A percentile compares a stretch with the other conserved stretches of the same genome.
Conservation (phyloP, 1,140 invertebrate species). For the Cydia strobilella region DNA sequence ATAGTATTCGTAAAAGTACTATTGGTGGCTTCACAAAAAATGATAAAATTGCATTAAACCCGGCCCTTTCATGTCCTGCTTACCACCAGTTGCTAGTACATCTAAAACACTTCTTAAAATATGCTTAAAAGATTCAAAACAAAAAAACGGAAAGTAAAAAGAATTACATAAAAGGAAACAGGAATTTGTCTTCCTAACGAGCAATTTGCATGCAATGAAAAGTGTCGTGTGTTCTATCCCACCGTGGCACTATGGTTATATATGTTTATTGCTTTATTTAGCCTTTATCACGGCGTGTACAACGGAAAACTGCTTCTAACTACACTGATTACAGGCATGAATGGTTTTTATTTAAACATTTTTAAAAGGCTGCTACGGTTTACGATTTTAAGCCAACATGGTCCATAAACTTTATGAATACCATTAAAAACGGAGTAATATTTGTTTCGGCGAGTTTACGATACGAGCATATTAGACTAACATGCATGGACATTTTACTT, state of each 20-base stretch:
- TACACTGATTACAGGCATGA: not conserved
- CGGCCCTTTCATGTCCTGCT: no score
- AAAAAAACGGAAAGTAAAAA: not conserved
- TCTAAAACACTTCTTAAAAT: not conserved
- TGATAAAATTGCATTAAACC: no score
- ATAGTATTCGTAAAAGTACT: no score
- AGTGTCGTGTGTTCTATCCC: not conserved
- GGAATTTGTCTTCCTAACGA: slow-evolving; percentile 25
- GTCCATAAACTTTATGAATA: no score
- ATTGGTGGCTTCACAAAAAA: no score
- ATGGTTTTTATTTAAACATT: not conserved
- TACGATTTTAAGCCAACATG: no score
- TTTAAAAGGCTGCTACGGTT: not conserved
- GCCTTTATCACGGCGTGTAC: not conserved
- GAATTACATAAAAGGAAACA: slow-evolving; percentile 5
- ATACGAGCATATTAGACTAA: no score
- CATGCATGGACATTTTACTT: no score
- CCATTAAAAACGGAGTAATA: no score
- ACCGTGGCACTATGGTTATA: not conserved
- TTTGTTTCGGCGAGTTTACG: no score
- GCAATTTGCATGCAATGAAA: slow-evolving; percentile 14
- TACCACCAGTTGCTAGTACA: no score
- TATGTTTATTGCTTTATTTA: slow-evolving; percentile 10
- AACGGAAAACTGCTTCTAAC: not conserved
- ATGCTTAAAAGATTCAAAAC: not conserved